A percentile compares a stretch with the other conserved stretches of the same genome.
These are phyloP conservation scores for Belonocnema kinseyi DNA, from an alignment of 1,140 invertebrate species.

Conservation along the genomic window DNA sequence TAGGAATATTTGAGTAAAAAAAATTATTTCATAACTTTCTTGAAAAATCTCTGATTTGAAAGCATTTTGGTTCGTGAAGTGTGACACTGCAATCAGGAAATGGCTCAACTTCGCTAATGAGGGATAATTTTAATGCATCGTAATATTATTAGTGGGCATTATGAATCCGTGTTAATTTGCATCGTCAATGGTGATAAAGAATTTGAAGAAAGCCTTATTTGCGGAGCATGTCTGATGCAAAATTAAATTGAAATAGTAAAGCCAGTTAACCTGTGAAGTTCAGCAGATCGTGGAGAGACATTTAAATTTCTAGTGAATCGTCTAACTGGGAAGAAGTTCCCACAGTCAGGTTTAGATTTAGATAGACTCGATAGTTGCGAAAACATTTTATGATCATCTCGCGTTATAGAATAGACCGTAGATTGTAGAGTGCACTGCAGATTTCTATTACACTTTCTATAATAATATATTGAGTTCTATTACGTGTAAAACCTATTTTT, in stretches of 20 bases:
- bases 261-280: background rate
- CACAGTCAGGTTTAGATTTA: background rate
- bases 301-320: constrained; percentile 17
- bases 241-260: background rate
- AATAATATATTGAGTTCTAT: constrained; percentile 18
- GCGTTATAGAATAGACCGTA: background rate
- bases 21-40: too few relatives aligned
- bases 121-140: too few relatives aligned
- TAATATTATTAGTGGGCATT: too few relatives aligned
- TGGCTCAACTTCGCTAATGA: too few relatives aligned
- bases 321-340: constrained; percentile 9
- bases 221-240: background rate
- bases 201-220: too few relatives aligned
- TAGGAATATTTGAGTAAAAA: too few relatives aligned
- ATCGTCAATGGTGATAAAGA: too few relatives aligned
- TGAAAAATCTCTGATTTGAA: too few relatives aligned
- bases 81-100: too few relatives aligned
- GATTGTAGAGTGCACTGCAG: background rate
- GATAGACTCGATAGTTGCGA: background rate
- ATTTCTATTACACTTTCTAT: constrained; percentile 31
- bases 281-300: background rate
- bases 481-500: constrained; percentile 24
- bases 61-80: too few relatives aligned
- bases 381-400: constrained; percentile 22
- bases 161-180: too few relatives aligned